A percentile compares a stretch with the other conserved stretches of the same genome.
Evolutionary conservation across 2,888 invertebrate species (phyloP).

Genomic region (Eupeodes latifasciatus): DNA sequence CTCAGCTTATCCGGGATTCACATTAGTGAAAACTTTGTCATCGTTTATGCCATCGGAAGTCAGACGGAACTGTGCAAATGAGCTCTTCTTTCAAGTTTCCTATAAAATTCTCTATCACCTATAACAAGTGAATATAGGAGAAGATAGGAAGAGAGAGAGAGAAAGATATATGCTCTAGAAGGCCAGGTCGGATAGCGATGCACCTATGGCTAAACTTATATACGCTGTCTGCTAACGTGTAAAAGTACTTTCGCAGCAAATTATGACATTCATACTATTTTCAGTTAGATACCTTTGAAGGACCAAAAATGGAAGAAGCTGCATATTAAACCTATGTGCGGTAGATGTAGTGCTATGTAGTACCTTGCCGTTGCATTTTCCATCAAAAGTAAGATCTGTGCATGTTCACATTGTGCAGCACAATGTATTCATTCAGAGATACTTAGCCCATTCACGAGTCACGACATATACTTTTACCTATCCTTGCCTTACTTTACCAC

Average conservation of each 20-base stretch:
- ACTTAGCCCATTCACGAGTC: constrained; percentile 69
- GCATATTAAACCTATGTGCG: background rate
- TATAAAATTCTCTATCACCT: constrained; percentile 31
- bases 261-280: constrained; percentile 68
- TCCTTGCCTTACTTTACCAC: background rate
- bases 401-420: constrained; percentile 24
- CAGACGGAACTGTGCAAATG: constrained; percentile 59
- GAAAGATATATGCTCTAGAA: background rate
- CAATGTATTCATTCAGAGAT: constrained; percentile 63
- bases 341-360: background rate
- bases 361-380: constrained; percentile 10
- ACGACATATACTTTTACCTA: background rate
- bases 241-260: constrained; percentile 59
- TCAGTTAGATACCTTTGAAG: constrained; percentile 10
- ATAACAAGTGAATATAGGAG: background rate
- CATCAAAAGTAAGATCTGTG: constrained; percentile 46
- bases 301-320: constrained; percentile 36
- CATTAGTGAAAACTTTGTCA: constrained; percentile 69
- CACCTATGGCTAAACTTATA: background rate
- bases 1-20: constrained; percentile 64
- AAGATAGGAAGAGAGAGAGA: background rate
- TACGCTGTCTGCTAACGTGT: constrained; percentile 34
- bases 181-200: background rate
- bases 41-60: constrained; percentile 65
- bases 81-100: constrained; percentile 53